Evolutionary conservation across 2,888 invertebrate species (phyloP).

Genomic region (Ectemnius continuus): DNA sequence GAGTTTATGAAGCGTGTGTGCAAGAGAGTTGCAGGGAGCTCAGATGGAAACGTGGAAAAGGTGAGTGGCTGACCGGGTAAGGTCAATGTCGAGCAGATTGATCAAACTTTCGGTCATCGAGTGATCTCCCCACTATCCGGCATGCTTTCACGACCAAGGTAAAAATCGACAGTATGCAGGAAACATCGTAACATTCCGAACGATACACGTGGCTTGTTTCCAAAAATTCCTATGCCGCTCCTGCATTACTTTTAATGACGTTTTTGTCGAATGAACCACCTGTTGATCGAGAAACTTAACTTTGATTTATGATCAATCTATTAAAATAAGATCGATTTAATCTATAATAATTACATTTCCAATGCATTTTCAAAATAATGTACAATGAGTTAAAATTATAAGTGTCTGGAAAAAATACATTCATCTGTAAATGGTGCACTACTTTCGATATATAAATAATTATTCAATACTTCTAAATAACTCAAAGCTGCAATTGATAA

Average conservation of each 20-base stretch:
- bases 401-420: no score
- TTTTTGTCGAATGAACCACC: no score
- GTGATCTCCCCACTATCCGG: constrained; percentile 5
- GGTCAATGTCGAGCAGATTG: constrained; percentile 47
- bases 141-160: not conserved
- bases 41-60: not conserved
- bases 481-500: not conserved
- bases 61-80: constrained; percentile 9
- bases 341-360: no score
- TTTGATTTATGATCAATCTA: no score
- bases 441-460: no score
- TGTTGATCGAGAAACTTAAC: not conserved
- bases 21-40: not conserved
- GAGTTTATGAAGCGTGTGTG: not conserved
- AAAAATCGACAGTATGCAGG: not conserved
- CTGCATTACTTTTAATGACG: no score
- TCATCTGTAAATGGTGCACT: no score
- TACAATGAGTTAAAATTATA: no score
- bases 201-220: not conserved
- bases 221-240: not conserved
- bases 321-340: no score
- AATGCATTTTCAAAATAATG: no score
- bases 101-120: constrained; percentile 33
- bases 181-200: not conserved
- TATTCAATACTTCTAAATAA: no score